A percentile compares a stretch with the other conserved stretches of the same genome.
Evolutionary conservation across 2,888 invertebrate genomes (phyloP).

Genomic region (Melanophora roralis): DNA sequence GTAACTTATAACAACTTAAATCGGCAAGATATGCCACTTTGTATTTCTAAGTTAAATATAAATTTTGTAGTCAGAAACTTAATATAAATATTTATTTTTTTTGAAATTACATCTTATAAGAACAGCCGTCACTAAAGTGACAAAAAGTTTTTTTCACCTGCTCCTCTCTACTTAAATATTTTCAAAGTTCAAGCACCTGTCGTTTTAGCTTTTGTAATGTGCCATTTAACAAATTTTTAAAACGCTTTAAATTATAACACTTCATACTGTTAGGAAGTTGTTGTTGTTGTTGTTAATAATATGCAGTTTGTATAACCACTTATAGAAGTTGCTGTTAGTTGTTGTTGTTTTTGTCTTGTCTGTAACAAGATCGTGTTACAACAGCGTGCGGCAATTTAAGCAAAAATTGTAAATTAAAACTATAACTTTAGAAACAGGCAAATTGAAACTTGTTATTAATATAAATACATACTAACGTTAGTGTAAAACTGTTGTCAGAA

Average conservation of each 20-base stretch:
- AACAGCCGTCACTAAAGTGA: no score
- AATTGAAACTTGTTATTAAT: constrained; percentile 4
- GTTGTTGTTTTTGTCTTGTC: not conserved
- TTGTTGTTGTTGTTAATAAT: no score
- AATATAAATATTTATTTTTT: no score
- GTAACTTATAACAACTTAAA: no score
- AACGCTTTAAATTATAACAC: no score
- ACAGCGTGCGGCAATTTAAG: not conserved
- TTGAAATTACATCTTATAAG: no score
- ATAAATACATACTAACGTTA: not conserved
- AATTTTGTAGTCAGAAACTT: no score
- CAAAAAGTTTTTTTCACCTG: no score
- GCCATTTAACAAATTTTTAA: no score
- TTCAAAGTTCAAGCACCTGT: not conserved
- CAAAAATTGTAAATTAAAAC: not conserved
- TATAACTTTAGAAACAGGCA: constrained; percentile 2
- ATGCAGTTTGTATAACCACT: no score
- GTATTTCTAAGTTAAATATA: no score
- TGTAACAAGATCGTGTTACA: not conserved
- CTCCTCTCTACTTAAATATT: not conserved
- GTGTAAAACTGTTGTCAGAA: not conserved
- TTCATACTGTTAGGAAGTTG: not conserved
- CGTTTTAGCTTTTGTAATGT: not conserved
- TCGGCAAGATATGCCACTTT: no score
- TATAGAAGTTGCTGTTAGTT: not conserved